Conservation (phyloP, 2,797 vertebrate species). For the Notamacropus eugenii region DNA sequence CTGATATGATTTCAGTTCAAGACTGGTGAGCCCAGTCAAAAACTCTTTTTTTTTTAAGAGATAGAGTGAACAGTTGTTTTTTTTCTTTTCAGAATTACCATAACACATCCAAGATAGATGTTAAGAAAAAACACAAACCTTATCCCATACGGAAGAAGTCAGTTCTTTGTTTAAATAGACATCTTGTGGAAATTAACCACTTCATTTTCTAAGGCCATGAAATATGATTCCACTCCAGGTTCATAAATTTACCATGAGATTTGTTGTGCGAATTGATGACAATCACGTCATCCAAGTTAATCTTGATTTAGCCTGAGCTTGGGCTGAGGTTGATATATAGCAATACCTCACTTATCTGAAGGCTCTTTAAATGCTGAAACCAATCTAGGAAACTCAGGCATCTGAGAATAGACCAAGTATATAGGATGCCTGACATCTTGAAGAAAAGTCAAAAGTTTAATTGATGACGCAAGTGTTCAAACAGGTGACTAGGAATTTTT, state of each 20-base stretch:
- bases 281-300: conserved; percentile 12
- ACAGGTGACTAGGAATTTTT: background rate
- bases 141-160: conserved; percentile 32
- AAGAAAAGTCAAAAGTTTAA: background rate
- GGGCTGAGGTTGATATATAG: background rate
- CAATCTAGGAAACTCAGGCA: background rate
- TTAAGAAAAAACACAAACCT: conserved; percentile 49
- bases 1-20: conserved; percentile 61
- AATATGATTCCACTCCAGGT: background rate
- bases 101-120: conserved; percentile 50
- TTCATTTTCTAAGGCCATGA: conserved; percentile 32
- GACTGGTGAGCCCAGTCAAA: conserved; percentile 37
- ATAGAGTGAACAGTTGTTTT: conserved; percentile 66
- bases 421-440: background rate
- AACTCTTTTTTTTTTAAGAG: background rate
- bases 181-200: conserved; percentile 38
- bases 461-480: background rate
- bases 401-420: background rate
- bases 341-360: background rate
- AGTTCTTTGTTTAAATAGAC: conserved; percentile 6
- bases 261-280: background rate
- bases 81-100: conserved; percentile 70
- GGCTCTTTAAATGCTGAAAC: background rate
- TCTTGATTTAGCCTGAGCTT: conserved; percentile 36
- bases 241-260: conserved; percentile 46